Conservation (phyloP, 1,140 invertebrate species). For the Diachasmimorpha longicaudata region DNA sequence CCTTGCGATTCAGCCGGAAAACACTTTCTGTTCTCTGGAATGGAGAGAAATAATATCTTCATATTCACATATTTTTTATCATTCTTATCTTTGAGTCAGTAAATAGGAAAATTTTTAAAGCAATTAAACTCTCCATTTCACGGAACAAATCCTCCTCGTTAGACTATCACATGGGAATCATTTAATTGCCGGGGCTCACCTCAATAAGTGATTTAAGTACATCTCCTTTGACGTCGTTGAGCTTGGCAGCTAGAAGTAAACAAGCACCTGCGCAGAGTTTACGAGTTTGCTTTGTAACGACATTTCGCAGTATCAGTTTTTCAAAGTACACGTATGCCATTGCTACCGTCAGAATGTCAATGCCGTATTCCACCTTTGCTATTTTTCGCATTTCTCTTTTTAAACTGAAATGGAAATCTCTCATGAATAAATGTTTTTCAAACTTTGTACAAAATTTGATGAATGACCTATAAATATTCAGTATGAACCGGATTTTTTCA, state of each 20-base stretch:
- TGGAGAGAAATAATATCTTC: neutral
- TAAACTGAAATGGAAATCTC: slow-evolving; percentile 67
- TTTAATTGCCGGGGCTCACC: slow-evolving; percentile 60
- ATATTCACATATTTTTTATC: too few relatives aligned
- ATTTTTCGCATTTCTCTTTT: slow-evolving; percentile 96
- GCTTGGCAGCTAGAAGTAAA: slow-evolving; percentile 90
- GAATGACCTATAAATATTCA: too few relatives aligned
- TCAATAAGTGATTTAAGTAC: slow-evolving; percentile 85
- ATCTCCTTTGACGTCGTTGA: slow-evolving; percentile 95
- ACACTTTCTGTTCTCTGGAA: slow-evolving; percentile 86
- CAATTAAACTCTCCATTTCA: neutral
- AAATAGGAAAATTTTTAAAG: slow-evolving; percentile 15
- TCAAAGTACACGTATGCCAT: slow-evolving; percentile 98
- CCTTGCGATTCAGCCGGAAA: slow-evolving; percentile 90
- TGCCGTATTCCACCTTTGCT: slow-evolving; percentile 82
- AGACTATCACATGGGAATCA: neutral
- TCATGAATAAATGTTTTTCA: slow-evolving; percentile 20
- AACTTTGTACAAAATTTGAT: neutral
- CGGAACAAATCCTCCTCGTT: neutral
- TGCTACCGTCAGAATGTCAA: slow-evolving; percentile 90
- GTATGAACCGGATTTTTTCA: too few relatives aligned
- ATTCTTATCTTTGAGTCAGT: too few relatives aligned
- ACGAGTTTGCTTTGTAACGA: slow-evolving; percentile 94
- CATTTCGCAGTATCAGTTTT: slow-evolving; percentile 88
- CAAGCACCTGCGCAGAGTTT: slow-evolving; percentile 96